Conservation (phyloP, 1,140 invertebrate genomes). For the Rhopalosiphum padi region DNA sequence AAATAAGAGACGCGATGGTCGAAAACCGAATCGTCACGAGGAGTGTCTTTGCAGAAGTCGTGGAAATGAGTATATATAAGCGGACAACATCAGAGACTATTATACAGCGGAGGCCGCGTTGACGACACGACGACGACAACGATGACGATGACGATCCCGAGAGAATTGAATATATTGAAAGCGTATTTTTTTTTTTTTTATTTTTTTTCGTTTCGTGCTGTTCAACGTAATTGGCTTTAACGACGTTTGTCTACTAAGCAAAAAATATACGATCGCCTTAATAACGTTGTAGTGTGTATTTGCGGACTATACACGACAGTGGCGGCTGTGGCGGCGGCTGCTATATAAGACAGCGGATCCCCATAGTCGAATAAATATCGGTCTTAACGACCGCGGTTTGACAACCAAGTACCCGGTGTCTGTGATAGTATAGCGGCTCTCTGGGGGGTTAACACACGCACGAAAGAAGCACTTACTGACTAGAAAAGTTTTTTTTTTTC, state of each 20-base stretch:
- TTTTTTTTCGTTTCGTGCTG: neutral
- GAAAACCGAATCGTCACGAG: neutral
- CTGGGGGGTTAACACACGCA: conserved; percentile 20
- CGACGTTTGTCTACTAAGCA: conserved; percentile 39
- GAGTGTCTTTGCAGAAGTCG: neutral
- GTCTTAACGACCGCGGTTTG: conserved; percentile 50
- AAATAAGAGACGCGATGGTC: neutral
- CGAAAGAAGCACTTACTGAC: conserved; percentile 10
- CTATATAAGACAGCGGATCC: conserved; percentile 28
- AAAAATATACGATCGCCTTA: conserved; percentile 33
- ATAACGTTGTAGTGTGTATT: neutral
- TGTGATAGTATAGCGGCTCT: neutral
- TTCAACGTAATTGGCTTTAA: conserved; percentile 42
- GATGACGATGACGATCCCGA: neutral
- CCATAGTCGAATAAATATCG: conserved; percentile 51
- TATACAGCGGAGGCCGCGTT: neutral
- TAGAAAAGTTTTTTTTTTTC: conserved; percentile 42
- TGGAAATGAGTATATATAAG: neutral
- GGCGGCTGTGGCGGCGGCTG: too few relatives aligned
- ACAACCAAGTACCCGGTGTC: conserved; percentile 42
- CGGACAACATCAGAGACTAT: neutral
- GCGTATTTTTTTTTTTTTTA: neutral
- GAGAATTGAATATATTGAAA: conserved; percentile 31
- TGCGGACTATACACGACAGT: neutral
- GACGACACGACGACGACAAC: neutral